Conservation (phyloP, 2,113 vertebrate genomes). For the Tragelaphus strepsiceros region DNA sequence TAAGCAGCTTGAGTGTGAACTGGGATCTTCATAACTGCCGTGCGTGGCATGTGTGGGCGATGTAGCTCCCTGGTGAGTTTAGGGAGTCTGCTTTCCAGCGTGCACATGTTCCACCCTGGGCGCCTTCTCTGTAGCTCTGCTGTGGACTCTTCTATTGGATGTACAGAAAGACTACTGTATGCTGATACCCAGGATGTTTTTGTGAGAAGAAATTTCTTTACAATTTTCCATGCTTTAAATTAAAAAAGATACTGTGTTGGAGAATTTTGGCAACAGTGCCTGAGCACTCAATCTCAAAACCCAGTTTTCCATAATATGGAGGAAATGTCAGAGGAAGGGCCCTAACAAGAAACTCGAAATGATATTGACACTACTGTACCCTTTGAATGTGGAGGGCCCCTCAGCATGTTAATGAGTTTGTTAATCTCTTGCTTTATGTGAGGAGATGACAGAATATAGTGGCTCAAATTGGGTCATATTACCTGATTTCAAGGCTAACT, state of each 20-base stretch:
- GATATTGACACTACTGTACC: fast-evolving
- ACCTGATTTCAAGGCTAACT: not conserved
- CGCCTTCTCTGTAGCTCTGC: not conserved
- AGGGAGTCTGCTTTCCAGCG: not conserved
- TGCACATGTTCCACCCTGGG: too few relatives aligned
- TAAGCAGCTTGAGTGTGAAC: not conserved
- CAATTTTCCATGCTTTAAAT: not conserved
- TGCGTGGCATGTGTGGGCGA: not conserved
- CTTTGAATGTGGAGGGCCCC: not conserved
- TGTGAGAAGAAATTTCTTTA: not conserved
- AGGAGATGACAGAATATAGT: fast-evolving
- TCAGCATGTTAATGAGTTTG: not conserved
- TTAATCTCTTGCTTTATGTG: not conserved
- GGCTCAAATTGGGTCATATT: not conserved
- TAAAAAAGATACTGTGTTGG: not conserved
- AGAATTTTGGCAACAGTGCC: not conserved
- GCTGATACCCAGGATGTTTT: not conserved
- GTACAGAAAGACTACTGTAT: not conserved
- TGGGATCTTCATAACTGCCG: fast-evolving
- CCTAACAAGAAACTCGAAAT: not conserved
- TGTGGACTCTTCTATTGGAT: too few relatives aligned
- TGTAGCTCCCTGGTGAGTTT: fast-evolving
- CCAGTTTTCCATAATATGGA: not conserved
- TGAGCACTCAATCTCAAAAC: not conserved
- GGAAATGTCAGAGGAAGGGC: not conserved